phyloP scores from a whole-genome alignment of 1,140 invertebrate genomes.

The fruit fly (Drosophila melanogaster) region DNA sequence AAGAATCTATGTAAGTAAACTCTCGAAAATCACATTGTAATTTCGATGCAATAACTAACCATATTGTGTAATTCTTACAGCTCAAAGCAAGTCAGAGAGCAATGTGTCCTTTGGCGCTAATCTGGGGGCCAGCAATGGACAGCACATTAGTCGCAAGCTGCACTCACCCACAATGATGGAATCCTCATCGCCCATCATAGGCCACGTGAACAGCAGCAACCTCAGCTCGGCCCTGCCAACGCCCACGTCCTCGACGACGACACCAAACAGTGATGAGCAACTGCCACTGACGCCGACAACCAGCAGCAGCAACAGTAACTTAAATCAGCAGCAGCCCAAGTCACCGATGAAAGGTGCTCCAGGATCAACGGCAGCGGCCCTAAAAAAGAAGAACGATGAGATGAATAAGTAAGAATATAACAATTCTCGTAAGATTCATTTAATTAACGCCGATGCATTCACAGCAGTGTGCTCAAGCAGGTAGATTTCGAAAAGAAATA shows the following conservation, averaged over 20 bases:
- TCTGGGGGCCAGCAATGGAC: constrained; percentile 56
- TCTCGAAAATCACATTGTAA: no score
- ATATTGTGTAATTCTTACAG: constrained; percentile 13
- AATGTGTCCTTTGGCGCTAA: constrained; percentile 40
- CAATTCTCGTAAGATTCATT: background rate
- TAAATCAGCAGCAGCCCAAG: constrained; percentile 52
- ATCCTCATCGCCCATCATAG: constrained; percentile 68
- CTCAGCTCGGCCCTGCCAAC: constrained; percentile 81
- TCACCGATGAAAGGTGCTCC: constrained; percentile 87
- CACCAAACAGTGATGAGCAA: constrained; percentile 85
- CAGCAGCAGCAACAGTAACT: constrained; percentile 19
- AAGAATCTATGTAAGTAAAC: constrained; percentile 76
- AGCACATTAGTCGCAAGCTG: constrained; percentile 67
- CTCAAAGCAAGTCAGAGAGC: constrained; percentile 74
- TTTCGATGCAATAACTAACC: background rate
- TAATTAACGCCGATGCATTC: background rate
- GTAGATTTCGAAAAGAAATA: constrained; percentile 98
- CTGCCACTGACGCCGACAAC: constrained; percentile 85
- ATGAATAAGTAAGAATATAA: constrained; percentile 92
- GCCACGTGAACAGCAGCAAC: constrained; percentile 72
- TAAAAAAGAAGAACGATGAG: constrained; percentile 95
- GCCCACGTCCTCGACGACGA: constrained; percentile 84
- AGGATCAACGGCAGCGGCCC: constrained; percentile 87
- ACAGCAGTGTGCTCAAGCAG: constrained; percentile 93
- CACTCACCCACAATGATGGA: constrained; percentile 71